Conservation (phyloP, 2,113 vertebrate species). For the Chloropsis cyanopogon region DNA sequence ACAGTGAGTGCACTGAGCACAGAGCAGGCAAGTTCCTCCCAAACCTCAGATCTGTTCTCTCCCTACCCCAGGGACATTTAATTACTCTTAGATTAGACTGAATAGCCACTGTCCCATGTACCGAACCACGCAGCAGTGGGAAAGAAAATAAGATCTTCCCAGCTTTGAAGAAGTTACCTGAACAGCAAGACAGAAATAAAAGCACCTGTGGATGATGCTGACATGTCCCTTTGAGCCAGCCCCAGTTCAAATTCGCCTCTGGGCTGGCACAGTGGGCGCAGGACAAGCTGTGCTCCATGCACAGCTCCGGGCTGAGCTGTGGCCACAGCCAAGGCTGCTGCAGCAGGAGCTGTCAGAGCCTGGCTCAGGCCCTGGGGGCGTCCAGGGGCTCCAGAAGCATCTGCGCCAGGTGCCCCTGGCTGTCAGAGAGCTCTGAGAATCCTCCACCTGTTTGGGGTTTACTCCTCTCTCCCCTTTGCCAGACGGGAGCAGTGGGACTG, state of each 20-base stretch:
- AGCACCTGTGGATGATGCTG: neutral
- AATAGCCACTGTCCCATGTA: neutral
- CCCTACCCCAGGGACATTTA: neutral
- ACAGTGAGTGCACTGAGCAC: neutral
- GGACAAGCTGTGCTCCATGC: too few species aligned
- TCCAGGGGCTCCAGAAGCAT: neutral
- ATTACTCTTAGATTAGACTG: neutral
- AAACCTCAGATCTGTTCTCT: neutral
- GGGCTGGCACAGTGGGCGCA: neutral
- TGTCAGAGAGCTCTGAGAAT: neutral
- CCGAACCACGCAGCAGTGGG: neutral
- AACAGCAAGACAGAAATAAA: neutral
- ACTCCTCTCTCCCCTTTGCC: neutral
- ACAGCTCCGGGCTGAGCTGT: neutral
- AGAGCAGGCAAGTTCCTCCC: neutral
- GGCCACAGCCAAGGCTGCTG: neutral
- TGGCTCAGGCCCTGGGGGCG: rapidly evolving
- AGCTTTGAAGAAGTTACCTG: neutral
- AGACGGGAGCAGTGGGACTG: rapidly evolving
- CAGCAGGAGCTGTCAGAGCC: neutral
- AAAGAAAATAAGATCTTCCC: neutral
- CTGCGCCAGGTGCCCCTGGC: too few species aligned
- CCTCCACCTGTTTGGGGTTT: rapidly evolving
- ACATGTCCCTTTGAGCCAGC: neutral
- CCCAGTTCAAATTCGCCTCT: neutral